Conservation (phyloP, 2,888 invertebrate genomes). For the Protonemura montana region DNA sequence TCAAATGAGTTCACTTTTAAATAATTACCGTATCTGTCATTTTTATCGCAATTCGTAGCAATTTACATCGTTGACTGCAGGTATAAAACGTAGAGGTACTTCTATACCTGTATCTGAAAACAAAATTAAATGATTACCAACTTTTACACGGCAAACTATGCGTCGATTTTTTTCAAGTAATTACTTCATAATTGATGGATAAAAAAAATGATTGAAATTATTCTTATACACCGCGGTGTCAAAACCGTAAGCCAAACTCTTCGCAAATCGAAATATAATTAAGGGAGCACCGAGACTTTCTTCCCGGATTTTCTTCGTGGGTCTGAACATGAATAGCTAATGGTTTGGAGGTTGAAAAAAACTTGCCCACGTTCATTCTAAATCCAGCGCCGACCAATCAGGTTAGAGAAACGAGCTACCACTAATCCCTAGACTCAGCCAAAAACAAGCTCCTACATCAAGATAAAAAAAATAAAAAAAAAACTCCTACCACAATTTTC, state of each 20-base stretch:
- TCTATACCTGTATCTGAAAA: no score
- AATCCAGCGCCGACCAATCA: not conserved
- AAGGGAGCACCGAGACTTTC: not conserved
- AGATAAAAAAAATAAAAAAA: not conserved
- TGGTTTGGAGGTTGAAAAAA: not conserved
- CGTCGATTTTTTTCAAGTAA: not conserved
- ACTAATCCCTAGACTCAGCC: not conserved
- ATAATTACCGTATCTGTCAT: no score
- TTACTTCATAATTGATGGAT: not conserved
- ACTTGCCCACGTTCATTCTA: not conserved
- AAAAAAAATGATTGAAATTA: not conserved
- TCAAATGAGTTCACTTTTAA: no score
- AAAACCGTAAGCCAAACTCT: not conserved
- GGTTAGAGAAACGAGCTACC: not conserved
- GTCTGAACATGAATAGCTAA: not conserved
- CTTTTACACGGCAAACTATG: no score
- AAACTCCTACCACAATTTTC: not conserved
- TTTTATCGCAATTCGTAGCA: no score
- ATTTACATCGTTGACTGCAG: no score
- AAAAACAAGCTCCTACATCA: not conserved
- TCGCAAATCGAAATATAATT: not conserved
- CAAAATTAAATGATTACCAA: no score
- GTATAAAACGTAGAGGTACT: no score
- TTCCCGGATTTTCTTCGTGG: not conserved
- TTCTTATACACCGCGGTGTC: not conserved